phyloP scores from a whole-genome alignment of 2,797 vertebrate species.

The Pseudochirops cupreus region DNA sequence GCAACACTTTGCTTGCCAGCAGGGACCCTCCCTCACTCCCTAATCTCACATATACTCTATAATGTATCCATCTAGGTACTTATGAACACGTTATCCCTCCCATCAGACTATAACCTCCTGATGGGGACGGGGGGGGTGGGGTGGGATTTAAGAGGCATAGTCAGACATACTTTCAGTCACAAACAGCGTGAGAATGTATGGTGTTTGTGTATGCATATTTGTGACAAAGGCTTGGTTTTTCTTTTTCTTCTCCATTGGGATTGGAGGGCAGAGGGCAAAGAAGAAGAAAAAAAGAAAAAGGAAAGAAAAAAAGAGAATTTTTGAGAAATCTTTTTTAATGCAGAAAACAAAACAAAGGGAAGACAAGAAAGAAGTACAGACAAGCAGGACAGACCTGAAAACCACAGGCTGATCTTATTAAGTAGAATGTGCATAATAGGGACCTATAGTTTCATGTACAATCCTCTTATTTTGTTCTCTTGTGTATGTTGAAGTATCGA shows the following conservation, averaged over 20 bases:
- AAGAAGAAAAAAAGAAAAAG: not conserved
- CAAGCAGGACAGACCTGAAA: not conserved
- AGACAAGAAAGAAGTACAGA: not conserved
- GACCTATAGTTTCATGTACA: not conserved
- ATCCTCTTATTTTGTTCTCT: not conserved
- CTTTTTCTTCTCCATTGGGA: not conserved
- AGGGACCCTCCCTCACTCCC: not conserved
- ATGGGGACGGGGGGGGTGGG: too few relatives aligned
- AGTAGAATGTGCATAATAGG: not conserved
- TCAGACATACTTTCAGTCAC: not conserved
- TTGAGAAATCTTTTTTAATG: not conserved
- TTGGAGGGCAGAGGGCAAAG: not conserved
- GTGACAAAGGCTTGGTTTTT: not conserved
- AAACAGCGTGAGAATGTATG: not conserved
- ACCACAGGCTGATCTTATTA: not conserved
- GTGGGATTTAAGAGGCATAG: not conserved
- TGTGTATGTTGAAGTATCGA: not conserved
- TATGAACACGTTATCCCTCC: not conserved
- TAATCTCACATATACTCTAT: not conserved
- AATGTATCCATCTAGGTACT: not conserved
- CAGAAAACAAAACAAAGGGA: not conserved
- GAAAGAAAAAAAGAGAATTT: not conserved
- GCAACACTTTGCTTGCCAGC: not conserved
- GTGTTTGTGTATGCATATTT: not conserved
- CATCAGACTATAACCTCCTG: not conserved